These are phyloP conservation scores for Vulpes vulpes DNA, from an alignment of 2,113 vertebrate genomes.

Conservation along the genomic window DNA sequence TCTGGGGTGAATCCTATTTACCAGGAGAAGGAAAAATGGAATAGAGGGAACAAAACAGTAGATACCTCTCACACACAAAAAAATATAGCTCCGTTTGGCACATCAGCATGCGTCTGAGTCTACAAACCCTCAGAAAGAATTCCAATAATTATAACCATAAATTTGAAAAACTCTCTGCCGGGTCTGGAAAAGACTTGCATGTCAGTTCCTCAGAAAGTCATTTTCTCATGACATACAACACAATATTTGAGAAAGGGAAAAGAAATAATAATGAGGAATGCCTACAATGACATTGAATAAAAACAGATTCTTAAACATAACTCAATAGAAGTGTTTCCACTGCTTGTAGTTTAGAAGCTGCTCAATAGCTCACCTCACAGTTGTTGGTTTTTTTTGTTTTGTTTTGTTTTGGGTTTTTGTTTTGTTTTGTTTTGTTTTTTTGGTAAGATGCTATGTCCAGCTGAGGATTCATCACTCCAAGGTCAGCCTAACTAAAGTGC, in stretches of 20 bases:
- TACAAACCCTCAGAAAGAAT: not conserved
- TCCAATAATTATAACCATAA: not conserved
- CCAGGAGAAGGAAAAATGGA: not conserved
- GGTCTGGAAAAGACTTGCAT: not conserved
- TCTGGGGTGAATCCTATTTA: not conserved
- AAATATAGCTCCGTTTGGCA: not conserved
- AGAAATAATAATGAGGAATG: not conserved
- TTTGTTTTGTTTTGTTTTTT: not conserved
- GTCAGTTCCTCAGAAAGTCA: not conserved
- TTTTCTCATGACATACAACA: not conserved
- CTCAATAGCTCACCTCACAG: not conserved
- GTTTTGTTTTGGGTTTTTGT: not conserved
- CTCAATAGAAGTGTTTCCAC: not conserved
- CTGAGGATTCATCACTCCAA: not conserved
- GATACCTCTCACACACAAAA: not conserved
- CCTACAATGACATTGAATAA: not conserved
- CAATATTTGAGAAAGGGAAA: not conserved
- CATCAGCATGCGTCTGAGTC: not conserved
- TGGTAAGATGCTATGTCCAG: not conserved
- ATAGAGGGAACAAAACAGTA: not conserved
- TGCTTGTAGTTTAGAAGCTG: not conserved
- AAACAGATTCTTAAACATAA: not conserved
- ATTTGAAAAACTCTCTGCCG: not conserved
- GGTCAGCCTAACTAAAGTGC: slow-evolving; percentile 21
- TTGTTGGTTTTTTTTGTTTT: not conserved